Base-by-base conservation (phyloP, 2,113 vertebrate species). In the Chlamydotis undulata region DNA sequence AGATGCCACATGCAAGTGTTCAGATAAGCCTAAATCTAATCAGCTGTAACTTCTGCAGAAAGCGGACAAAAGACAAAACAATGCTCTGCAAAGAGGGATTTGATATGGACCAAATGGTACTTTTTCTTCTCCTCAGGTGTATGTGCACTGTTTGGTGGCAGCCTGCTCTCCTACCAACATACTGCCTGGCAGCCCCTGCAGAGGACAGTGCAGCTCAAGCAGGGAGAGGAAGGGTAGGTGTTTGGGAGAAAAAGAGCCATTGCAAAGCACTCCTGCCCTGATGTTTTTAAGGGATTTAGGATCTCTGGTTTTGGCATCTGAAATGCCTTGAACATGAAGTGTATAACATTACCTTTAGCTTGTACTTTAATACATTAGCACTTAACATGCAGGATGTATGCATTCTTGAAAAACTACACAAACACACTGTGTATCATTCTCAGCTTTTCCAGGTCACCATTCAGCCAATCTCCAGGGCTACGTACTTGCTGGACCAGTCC, bases 401-500 rank as follows among this genome's bases (percentile, higher is more conserved):
- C 41, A 18, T 71, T 77, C 61, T 41, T 93, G n/a, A 53, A 69
- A 84, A 93, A 76, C 33, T 45, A 15, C 76, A 57, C 67, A 83
- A 80, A 81, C 19, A 68, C 29, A 21, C 10, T 6, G 7, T 60
- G 15, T 63, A 2, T 84, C 7, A 0, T 69, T 79, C 77, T 69
- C 63, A 60, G 60, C 19, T 57, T 57, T 91, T 77, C 59, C 90
- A 96, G 92, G 87, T 74, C 86, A 67, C 57, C 10, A 0, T 64
- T 83, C 92, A 87, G 79, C 61, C 55, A 59, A 1, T 25, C 73
- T 81, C 55, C 95, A 49, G 50, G 97, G 97, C 61, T 97, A 97
- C 10, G 25, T 81, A 37, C 52, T 96, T 19, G 64, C 93, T 85
- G 97, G 97, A 90, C 97, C 97, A 49, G 73, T 97, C 29, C 5